These are phyloP conservation scores for Acleris emargana DNA, from an alignment of 2,888 invertebrate species.

Conservation along the genomic window DNA sequence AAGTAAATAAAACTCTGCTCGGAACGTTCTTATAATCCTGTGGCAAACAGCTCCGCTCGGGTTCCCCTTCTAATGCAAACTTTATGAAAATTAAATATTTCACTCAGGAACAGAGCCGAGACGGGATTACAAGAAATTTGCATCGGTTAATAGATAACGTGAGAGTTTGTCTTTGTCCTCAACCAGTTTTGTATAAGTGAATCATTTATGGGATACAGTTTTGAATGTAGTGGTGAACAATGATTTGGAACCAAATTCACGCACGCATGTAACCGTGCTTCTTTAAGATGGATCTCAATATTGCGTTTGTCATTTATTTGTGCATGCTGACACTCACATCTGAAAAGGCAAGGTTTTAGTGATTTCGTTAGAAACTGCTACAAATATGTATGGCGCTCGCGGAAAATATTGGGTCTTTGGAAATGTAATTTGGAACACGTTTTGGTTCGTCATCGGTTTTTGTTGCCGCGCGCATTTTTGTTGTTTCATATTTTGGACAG, in stretches of 20 bases:
- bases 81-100: slow-evolving; percentile 84
- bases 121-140: slow-evolving; percentile 82
- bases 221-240: too few species aligned
- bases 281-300: too few species aligned
- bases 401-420: background rate
- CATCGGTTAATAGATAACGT: slow-evolving; percentile 81
- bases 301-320: too few species aligned
- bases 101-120: slow-evolving; percentile 64
- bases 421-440: background rate
- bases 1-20: slow-evolving; percentile 31
- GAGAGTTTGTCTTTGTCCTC: slow-evolving; percentile 79
- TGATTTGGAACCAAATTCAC: too few species aligned
- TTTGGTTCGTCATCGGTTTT: background rate
- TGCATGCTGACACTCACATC: too few species aligned
- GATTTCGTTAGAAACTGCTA: background rate
- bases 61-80: slow-evolving; percentile 67
- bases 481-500: background rate
- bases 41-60: slow-evolving; percentile 25
- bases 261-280: too few species aligned
- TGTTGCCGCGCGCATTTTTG: too few species aligned
- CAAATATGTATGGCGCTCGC: slow-evolving; percentile 1
- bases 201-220: too few species aligned
- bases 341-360: too few species aligned
- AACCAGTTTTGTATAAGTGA: slow-evolving; percentile 45
- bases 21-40: slow-evolving; percentile 20